phyloP scores from a whole-genome alignment of 2,888 invertebrate genomes.

The Leuctra nigra region DNA sequence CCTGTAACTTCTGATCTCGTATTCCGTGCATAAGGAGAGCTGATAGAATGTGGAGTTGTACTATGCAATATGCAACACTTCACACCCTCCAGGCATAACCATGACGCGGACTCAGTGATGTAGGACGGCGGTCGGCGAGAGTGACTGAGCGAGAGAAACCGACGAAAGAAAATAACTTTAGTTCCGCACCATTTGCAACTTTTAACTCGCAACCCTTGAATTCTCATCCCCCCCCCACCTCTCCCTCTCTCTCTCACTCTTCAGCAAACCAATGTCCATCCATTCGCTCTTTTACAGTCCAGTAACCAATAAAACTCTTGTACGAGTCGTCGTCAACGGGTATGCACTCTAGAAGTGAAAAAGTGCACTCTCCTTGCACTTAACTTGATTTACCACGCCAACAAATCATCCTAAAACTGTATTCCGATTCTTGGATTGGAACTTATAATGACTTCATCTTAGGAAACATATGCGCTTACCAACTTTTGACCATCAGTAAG shows the following conservation, averaged over 20 bases:
- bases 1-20: neutral
- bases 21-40: constrained; percentile 16
- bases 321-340: neutral
- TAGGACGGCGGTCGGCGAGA: neutral
- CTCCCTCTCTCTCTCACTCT: neutral
- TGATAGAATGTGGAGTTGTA: constrained; percentile 3
- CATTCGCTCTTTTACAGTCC: constrained; percentile 20
- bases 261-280: constrained; percentile 17
- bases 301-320: constrained; percentile 10
- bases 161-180: constrained; percentile 18
- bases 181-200: constrained; percentile 26
- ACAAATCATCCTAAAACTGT: constrained; percentile 8
- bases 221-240: constrained; percentile 6
- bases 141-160: neutral
- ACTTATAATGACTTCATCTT: too few species aligned
- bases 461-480: too few species aligned
- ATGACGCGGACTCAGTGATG: constrained; percentile 1
- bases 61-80: constrained; percentile 18
- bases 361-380: constrained; percentile 11
- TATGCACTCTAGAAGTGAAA: constrained; percentile 10
- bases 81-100: constrained; percentile 18
- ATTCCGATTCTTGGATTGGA: too few species aligned
- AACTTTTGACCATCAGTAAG: too few species aligned
- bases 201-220: constrained; percentile 20
- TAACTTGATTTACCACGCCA: constrained; percentile 7